These are phyloP conservation scores for Bacillus rossius DNA, from an alignment of 1,140 invertebrate genomes.

Conservation along the genomic window DNA sequence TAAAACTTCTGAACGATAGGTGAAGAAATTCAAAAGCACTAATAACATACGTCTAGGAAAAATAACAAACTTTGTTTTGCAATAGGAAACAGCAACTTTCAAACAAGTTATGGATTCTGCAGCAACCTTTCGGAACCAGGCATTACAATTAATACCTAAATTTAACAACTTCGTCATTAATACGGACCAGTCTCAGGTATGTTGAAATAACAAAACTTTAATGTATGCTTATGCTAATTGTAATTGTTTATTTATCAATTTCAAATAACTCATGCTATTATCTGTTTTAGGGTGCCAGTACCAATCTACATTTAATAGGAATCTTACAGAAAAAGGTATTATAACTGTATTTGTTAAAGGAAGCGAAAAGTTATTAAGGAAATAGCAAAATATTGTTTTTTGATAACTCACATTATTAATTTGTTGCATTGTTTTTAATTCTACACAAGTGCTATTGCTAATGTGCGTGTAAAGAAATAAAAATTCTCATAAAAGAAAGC, in stretches of 20 bases:
- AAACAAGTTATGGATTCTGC: slow-evolving; percentile 18
- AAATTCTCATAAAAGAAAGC: no score
- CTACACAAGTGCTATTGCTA: no score
- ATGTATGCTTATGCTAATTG: no score
- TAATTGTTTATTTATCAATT: no score
- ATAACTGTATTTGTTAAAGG: neutral
- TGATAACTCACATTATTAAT: no score
- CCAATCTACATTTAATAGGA: slow-evolving; percentile 7
- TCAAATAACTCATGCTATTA: neutral
- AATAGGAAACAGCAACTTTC: slow-evolving; percentile 16
- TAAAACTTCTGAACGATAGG: slow-evolving; percentile 18
- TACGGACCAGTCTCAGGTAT: slow-evolving; percentile 20
- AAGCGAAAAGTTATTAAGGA: neutral
- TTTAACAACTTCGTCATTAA: slow-evolving; percentile 15
- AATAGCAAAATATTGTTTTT: no score
- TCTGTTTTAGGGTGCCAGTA: slow-evolving; percentile 11
- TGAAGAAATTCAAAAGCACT: slow-evolving; percentile 14
- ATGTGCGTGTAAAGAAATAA: no score
- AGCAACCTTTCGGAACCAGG: slow-evolving; percentile 12
- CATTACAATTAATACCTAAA: slow-evolving; percentile 4
- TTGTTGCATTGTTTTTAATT: no score
- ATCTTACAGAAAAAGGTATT: neutral
- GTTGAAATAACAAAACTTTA: neutral
- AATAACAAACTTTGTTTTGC: slow-evolving; percentile 23
- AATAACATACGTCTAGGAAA: slow-evolving; percentile 23